Base-by-base conservation (phyloP, 1,140 invertebrate species). In the Phymorhynchus buccinoides region DNA sequence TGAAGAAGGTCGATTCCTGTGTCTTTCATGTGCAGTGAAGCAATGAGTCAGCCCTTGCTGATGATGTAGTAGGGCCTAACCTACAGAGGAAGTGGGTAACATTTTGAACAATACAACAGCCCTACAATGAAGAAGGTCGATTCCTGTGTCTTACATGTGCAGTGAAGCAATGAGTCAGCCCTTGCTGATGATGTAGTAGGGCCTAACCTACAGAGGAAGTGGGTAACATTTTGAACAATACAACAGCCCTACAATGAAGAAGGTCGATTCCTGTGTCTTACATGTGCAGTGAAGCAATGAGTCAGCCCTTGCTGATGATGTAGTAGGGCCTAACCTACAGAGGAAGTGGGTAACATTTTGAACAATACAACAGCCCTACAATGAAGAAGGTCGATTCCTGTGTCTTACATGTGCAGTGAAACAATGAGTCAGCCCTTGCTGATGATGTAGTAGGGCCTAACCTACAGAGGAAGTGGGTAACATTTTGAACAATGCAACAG, bases 351-450 rank as follows among this genome's bases (percentile, higher is more conserved):
- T 1, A 96, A 96, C 87, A 96, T 99, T 75, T 94, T 97, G 0
- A n/a, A n/a, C n/a, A n/a, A n/a, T n/a, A n/a, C n/a, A n/a, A n/a
- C n/a, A n/a, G n/a, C n/a, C n/a, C n/a, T n/a, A n/a, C n/a, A n/a
- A n/a, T n/a, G n/a, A n/a, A n/a, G n/a, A n/a, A n/a, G n/a, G n/a
- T n/a, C n/a, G n/a, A n/a, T n/a, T n/a, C n/a, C n/a, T n/a, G n/a
- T n/a, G n/a, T n/a, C n/a, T n/a, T n/a, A n/a, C n/a, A n/a, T n/a
- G n/a, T 81, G 44, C 86, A 94, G 94, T 88, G 92, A 94, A 88
- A 89, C 95, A 14, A 95, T 98, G 96, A 97, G 96, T 87, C 95
- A 96, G 92, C 97, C 97, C 1, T 97, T 98, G 0, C 95, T 96
- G 27, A 95, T 96, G 1, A 94, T 99, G 9, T 95, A 96, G n/a